Base-by-base conservation (phyloP, 30 jellyfish, hydroid and myxozoan species). In the Hydractinia symbiolongicarpus region DNA sequence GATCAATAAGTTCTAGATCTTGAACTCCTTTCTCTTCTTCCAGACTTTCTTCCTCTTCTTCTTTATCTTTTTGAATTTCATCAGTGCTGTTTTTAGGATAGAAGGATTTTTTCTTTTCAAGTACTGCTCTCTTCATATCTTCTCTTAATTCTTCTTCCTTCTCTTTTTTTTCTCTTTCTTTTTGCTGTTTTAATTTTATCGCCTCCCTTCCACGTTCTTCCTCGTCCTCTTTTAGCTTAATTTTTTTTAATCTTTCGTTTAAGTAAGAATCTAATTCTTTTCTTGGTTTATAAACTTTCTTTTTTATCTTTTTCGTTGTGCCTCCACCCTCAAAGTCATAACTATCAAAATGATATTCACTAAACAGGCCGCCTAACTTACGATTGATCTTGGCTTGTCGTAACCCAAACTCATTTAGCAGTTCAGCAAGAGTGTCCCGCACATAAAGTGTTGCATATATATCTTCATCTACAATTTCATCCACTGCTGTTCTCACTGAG, bases 361-460 rank as follows among this genome's bases (percentile, higher is more conserved):
- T 14, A 68, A 79, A 79, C 70, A 61, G 30, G 9, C 44, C 21
- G 5, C 50, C 14, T 21, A 79, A 66, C 9, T 61, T 79, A 40
- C 73, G 83, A 30, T 79, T 62, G 21, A 79, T 79, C 55, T 53
- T 79, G 30, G 17, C 64, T 9, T 16, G 82, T 13, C 64, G 83
- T 40, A 21, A 10, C 9, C 67, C 82, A n/a, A 79, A 16, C 9
- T 8, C 21, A 30, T 79, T 40, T 20, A 79, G 64, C 55, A 84
- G 67, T 62, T 66, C 81, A 11, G 87, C 87, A 9, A 79, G 44
- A 5, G 84, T 50, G 61, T 79, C 87, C 73, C 87, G 83, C 9
- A 79, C 87, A 66, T 61, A 49, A 15, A 64, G 44, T 20, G 85
- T 53, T 15, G 80, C n/a, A 5, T 14, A 44, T 20, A 19, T 15